Base-by-base conservation (phyloP, 2,888 invertebrate genomes). In the Hypomecis atomaria region DNA sequence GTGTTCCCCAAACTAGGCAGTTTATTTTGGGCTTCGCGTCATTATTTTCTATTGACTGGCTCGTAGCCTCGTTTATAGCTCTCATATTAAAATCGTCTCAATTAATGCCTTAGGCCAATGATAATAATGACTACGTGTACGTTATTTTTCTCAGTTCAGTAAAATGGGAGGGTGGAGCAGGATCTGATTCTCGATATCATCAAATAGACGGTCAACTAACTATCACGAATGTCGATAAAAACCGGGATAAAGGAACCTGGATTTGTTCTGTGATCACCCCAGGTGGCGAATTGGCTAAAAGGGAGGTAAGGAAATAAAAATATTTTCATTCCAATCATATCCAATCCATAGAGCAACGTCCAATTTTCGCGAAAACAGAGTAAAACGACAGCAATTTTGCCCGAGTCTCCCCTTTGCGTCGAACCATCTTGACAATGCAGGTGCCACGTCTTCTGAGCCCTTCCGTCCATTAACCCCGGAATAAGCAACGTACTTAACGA, bases 221-320 rank as follows among this genome's bases (percentile, higher is more conserved):
- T 53, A 95, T 95, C 72, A 91, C 89, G 65, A 94, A 94, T 69
- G 94, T 95, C 44, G 95, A 95, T 81, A 93, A 94, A 5, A 83
- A 89, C 75, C 92, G 95, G 58, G 97, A 97, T 87, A 95, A 95
- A 72, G 97, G 97, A 36, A 94, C 94, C 54, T 97, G 97, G 93
- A 95, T 95, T 33, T 97, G 97, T 85, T 95, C 95, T 50, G 97
- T 97, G 0, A 93, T 94, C 38, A 96, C 96, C 62, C 94, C 95
- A 49, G 95, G 95, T 11, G 96, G 96, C 0, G 96, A 96, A 82
- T 94, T 96, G 50, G 96, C 96, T 57, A 94, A 96, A 69, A 93
- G 96, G 76, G 96, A 96, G 86, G 95, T 96, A 80, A 92, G 92
- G 75, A 33, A 58, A 55, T n/a, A 36, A 4, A 53, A 11, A 43